Conservation (phyloP, 2,888 invertebrate species). For the Neelides folsomi region DNA sequence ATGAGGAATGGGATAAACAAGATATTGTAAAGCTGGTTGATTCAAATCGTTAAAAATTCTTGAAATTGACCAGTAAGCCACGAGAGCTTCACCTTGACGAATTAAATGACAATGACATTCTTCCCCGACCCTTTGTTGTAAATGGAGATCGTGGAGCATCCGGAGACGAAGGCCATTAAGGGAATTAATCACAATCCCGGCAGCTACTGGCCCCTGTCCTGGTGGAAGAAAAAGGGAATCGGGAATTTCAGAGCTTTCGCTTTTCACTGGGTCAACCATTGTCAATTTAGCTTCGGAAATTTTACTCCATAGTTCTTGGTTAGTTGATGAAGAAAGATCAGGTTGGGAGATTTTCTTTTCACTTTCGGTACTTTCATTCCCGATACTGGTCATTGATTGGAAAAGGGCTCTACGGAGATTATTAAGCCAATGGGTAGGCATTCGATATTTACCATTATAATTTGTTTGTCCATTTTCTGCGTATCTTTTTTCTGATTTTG, state of each 20-base stretch:
- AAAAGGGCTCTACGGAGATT: conserved; percentile 27
- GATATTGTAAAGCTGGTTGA: conserved; percentile 25
- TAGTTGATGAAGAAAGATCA: conserved; percentile 3
- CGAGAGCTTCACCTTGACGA: conserved; percentile 22
- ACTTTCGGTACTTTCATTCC: not conserved
- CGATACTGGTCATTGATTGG: conserved; percentile 19
- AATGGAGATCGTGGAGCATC: conserved; percentile 20
- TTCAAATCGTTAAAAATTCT: conserved; percentile 20
- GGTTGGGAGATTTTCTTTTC: conserved; percentile 5
- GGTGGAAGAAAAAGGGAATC: conserved; percentile 18
- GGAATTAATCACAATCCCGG: conserved; percentile 27
- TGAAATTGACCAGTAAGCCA: conserved; percentile 31
- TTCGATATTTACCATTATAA: conserved; percentile 9
- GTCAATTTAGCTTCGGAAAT: conserved; percentile 17
- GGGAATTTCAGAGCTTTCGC: conserved; percentile 12
- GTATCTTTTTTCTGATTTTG: not conserved
- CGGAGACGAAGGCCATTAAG: conserved; percentile 22
- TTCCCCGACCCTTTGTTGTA: conserved; percentile 8
- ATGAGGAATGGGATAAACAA: conserved; percentile 24
- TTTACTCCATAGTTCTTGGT: conserved; percentile 19
- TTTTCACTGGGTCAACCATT: not conserved
- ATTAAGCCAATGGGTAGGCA: conserved; percentile 26
- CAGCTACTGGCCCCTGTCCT: conserved; percentile 22
- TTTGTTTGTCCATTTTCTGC: not conserved
- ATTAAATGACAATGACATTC: conserved; percentile 26